Percentiles rank a stretch among this genome's conserved stretches.
Evolutionary conservation across 1,140 invertebrate species (phyloP).

Genomic region (Aphidius gifuensis): DNA sequence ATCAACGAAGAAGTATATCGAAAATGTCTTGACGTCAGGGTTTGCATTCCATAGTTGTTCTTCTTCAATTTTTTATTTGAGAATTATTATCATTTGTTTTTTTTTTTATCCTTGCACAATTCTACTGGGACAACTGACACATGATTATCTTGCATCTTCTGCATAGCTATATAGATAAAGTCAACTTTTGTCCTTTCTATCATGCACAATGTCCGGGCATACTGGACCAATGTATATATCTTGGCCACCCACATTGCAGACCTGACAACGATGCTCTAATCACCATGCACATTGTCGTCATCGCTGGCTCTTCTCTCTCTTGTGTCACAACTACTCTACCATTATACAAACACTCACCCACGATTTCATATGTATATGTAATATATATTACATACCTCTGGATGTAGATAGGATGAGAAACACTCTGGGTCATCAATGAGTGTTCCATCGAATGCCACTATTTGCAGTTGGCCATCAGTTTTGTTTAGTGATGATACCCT

Average conservation of each 20-base stretch:
- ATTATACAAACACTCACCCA: neutral
- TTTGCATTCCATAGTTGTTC: conserved; percentile 4
- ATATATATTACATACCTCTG: too few species aligned
- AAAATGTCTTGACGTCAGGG: conserved; percentile 15
- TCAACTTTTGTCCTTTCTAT: neutral
- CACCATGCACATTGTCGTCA: conserved; percentile 37
- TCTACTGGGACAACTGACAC: too few species aligned
- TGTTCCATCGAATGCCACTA: conserved; percentile 36
- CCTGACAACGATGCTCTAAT: conserved; percentile 37
- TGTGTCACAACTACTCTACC: conserved; percentile 6
- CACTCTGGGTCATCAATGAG: conserved; percentile 25
- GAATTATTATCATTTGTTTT: neutral
- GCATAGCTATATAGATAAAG: neutral
- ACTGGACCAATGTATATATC: neutral
- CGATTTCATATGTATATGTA: too few species aligned
- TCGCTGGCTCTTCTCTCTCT: conserved; percentile 13
- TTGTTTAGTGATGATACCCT: conserved; percentile 10
- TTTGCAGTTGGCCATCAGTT: conserved; percentile 28
- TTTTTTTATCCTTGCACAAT: neutral
- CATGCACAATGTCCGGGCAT: neutral
- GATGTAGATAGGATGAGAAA: conserved; percentile 3
- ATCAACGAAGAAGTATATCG: conserved; percentile 21
- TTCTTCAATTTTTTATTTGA: neutral
- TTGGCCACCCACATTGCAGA: conserved; percentile 17
- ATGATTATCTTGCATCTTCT: too few species aligned